phyloP scores from a whole-genome alignment of 2,797 vertebrate species.

The Falco novaeseelandiae region DNA sequence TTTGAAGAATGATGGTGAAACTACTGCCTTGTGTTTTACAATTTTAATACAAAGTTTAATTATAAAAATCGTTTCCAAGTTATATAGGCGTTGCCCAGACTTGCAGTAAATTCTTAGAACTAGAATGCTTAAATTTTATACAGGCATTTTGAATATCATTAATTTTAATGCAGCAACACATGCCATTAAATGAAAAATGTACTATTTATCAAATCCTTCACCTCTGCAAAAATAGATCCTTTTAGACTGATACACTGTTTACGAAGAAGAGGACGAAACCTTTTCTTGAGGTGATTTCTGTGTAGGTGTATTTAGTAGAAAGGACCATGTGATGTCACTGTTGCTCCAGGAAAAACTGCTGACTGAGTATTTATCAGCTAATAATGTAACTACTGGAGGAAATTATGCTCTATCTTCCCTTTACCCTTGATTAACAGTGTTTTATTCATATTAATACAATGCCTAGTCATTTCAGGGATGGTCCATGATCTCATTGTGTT shows the following conservation, averaged over 20 bases:
- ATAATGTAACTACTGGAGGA: neutral
- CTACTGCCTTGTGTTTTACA: neutral
- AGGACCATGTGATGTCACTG: constrained; percentile 76
- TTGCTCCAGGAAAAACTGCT: constrained; percentile 55
- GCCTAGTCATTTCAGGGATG: neutral
- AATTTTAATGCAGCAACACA: neutral
- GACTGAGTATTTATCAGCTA: constrained; percentile 10
- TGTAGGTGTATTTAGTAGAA: constrained; percentile 42
- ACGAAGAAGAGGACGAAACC: neutral
- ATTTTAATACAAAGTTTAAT: neutral
- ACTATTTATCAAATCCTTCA: neutral
- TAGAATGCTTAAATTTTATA: neutral
- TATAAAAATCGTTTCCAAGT: neutral
- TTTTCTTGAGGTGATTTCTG: neutral
- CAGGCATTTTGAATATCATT: neutral
- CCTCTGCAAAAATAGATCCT: neutral
- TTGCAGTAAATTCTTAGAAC: neutral
- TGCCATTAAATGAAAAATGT: neutral
- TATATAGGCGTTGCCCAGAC: neutral
- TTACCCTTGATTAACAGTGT: neutral
- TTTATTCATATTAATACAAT: neutral
- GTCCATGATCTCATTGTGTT: neutral
- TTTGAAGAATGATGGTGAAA: neutral
- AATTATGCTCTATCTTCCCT: neutral
- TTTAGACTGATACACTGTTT: neutral